A percentile compares a stretch with the other conserved stretches of the same genome.
phyloP scores from a whole-genome alignment of 2,797 vertebrate genomes.

The Dermochelys coriacea region DNA sequence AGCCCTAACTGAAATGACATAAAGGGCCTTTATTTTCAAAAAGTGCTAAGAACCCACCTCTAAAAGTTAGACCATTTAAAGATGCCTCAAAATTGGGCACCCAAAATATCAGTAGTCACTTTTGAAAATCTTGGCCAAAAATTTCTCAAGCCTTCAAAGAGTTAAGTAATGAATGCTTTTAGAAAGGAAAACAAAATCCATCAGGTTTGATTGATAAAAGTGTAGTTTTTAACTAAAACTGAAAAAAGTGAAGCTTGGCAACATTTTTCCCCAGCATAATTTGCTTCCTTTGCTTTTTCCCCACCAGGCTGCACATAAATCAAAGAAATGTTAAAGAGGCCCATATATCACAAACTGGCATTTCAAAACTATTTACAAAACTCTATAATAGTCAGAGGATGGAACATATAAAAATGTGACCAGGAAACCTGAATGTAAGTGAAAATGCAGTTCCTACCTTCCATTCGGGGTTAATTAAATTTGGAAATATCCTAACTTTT shows the following conservation, averaged over 20 bases:
- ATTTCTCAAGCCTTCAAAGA: constrained; percentile 59
- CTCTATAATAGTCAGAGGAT: constrained; percentile 78
- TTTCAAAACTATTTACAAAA: constrained; percentile 83
- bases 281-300: constrained; percentile 88
- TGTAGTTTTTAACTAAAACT: constrained; percentile 78
- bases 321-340: constrained; percentile 85
- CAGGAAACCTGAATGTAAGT: constrained; percentile 56
- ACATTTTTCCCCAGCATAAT: constrained; percentile 83
- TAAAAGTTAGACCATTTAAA: background rate
- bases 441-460: constrained; percentile 69
- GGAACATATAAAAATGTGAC: constrained; percentile 59
- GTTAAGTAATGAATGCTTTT: constrained; percentile 78
- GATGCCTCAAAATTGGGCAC: background rate
- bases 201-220: constrained; percentile 85
- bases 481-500: too few relatives aligned
- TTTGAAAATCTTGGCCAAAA: background rate
- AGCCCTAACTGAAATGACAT: background rate
- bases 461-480: constrained; percentile 82
- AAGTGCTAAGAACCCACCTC: background rate
- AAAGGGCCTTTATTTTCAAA: background rate
- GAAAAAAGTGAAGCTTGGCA: constrained; percentile 79
- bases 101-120: background rate
- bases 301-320: constrained; percentile 84
- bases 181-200: constrained; percentile 72
- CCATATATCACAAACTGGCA: constrained; percentile 85